Base-by-base conservation (phyloP, 2,888 invertebrate genomes). In the Troides aeacus region DNA sequence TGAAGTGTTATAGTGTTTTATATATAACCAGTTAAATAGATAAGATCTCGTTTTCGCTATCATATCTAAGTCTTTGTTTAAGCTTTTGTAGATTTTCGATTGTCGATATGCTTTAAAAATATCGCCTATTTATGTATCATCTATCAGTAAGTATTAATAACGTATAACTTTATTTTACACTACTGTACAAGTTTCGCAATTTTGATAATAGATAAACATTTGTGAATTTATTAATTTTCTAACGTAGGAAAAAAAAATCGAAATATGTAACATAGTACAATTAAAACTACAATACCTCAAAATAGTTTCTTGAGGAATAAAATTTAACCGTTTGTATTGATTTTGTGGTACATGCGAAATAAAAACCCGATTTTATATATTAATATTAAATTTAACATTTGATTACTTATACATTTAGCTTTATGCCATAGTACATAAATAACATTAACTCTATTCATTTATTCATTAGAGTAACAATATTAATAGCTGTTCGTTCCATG, bases 1-100 rank as follows among this genome's bases (percentile, higher is more conserved):
- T 76, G 72, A 81, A 87, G 90, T 91, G 91, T 78, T 78, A 77
- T 74, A 81, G 90, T 89, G 88, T 81, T 85, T 85, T 84, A 84
- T 66, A 80, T 81, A 82, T 85, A 84, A 84, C 86, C 81, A 72
- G 67, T 74, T 70, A 69, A 10, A 53, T 61, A 62, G 23, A 50
- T 46, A 39, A 63, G 23, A 15, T 7, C 12, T 59, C 17, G 8
- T 56, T 66, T 18, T 8, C 12, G 1, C n/a, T 23, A 58, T 63
- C 17, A 8, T 4, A 59, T 66, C 21, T 23, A 62, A 39, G 36
- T 39, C 70, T 66, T 70, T 70, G 70, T 70, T 63, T 70, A 63
- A 56, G 42, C 42, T 18, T 62, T 8, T 64, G 36, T 59, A 15
- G 30, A 66, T 30, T 46, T 46, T 56, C 62, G 17, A 46, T 36